These are phyloP conservation scores for Netelia inedita DNA, from an alignment of 2,888 invertebrate genomes.

Conservation along the genomic window DNA sequence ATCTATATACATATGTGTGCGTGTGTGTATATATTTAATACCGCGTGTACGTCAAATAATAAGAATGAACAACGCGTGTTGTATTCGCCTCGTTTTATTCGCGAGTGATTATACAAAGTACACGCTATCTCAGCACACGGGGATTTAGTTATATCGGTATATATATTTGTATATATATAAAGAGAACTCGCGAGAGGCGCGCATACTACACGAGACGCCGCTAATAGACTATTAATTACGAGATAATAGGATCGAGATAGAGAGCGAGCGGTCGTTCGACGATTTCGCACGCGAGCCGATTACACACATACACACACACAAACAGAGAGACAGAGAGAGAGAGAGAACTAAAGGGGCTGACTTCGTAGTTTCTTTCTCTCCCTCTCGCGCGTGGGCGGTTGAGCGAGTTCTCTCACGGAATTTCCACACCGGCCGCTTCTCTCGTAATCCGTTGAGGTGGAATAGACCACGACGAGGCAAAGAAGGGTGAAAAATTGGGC, in stretches of 20 bases:
- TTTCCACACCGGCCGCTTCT: constrained; percentile 21
- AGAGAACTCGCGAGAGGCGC: constrained; percentile 36
- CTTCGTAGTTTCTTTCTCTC: constrained; percentile 27
- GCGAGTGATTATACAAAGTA: constrained; percentile 57
- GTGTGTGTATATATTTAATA: constrained; percentile 1
- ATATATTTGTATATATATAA: constrained; percentile 9
- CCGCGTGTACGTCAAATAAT: constrained; percentile 37
- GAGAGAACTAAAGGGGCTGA: constrained; percentile 22
- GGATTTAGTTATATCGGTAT: not conserved
- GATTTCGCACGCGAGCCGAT: constrained; percentile 74
- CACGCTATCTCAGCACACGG: constrained; percentile 16
- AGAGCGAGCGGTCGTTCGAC: constrained; percentile 67
- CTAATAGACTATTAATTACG: constrained; percentile 79
- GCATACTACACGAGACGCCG: constrained; percentile 67
- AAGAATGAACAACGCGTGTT: constrained; percentile 45
- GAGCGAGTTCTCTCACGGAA: constrained; percentile 58
- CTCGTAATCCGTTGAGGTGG: not conserved
- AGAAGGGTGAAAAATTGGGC: not conserved
- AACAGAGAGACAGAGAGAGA: constrained; percentile 21
- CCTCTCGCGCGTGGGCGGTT: constrained; percentile 65
- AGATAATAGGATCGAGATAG: constrained; percentile 76
- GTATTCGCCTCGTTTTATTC: constrained; percentile 47
- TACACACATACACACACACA: constrained; percentile 44
- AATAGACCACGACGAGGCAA: not conserved
- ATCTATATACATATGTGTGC: not conserved